Evolutionary conservation across 2,113 vertebrate genomes (phyloP).

Genomic region (Pelecanus crispus): DNA sequence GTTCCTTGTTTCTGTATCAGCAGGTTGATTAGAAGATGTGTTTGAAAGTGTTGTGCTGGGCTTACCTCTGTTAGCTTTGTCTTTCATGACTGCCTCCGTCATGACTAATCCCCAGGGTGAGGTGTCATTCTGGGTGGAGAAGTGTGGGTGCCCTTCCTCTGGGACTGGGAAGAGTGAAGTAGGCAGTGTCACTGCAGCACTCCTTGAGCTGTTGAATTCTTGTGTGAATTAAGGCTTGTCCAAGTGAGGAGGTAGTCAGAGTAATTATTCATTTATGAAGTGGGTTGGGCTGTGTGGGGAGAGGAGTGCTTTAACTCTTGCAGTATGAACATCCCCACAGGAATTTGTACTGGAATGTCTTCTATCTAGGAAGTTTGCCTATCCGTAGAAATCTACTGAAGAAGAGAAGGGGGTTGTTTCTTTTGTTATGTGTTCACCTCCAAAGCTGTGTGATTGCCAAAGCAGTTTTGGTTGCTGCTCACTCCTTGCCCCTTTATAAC

Average conservation of each 20-base stretch:
- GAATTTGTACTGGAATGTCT: not conserved
- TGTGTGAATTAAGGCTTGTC: conserved; percentile 5
- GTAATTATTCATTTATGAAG: not conserved
- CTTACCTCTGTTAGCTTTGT: not conserved
- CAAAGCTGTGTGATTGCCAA: not conserved
- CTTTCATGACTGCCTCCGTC: not conserved
- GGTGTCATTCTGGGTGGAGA: conserved; percentile 10
- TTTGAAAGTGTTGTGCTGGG: not conserved
- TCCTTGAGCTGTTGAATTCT: not conserved
- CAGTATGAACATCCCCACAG: not conserved
- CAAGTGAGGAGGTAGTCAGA: not conserved
- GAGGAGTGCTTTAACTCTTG: not conserved
- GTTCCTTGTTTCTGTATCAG: not conserved
- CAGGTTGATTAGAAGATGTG: not conserved
- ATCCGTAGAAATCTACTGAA: not conserved
- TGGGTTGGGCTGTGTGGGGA: not conserved
- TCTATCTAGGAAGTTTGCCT: not conserved
- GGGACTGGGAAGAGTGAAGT: not conserved
- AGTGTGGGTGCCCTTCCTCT: conserved; percentile 1
- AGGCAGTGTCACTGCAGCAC: not conserved
- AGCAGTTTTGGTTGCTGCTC: not conserved
- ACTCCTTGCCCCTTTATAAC: conserved; percentile 10
- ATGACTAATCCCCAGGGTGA: conserved; percentile 23
- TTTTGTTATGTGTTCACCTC: not conserved
- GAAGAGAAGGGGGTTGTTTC: not conserved